A percentile compares a stretch with the other conserved stretches of the same genome.
These are phyloP conservation scores for Pangasius macronema DNA, from an alignment of 2,797 vertebrate species.

Conservation along the genomic window DNA sequence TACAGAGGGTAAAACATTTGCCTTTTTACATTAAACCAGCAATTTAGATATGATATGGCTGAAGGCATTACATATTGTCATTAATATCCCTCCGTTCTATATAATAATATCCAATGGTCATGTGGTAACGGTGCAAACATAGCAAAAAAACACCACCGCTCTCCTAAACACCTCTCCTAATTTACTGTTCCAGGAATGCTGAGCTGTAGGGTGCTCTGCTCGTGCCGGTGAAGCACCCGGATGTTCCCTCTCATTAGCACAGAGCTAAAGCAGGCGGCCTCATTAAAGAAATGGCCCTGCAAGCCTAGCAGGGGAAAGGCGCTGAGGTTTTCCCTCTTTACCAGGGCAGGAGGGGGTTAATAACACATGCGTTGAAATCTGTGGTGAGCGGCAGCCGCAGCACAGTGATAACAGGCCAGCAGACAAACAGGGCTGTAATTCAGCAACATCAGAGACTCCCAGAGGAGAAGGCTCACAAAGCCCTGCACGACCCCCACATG, in stretches of 20 bases:
- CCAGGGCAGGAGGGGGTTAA: slow-evolving; percentile 36
- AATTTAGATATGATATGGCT: slow-evolving; percentile 22
- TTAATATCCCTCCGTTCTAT: neutral
- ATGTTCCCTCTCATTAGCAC: slow-evolving; percentile 53
- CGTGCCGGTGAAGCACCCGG: slow-evolving; percentile 36
- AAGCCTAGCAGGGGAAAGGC: neutral
- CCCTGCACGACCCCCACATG: slow-evolving; percentile 47
- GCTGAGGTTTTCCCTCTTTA: slow-evolving; percentile 29
- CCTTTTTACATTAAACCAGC: slow-evolving; percentile 35
- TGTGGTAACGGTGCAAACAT: slow-evolving; percentile 28
- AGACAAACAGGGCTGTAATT: slow-evolving; percentile 51
- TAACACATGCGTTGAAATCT: slow-evolving; percentile 41
- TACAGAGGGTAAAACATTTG: slow-evolving; percentile 28
- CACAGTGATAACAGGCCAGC: slow-evolving; percentile 52
- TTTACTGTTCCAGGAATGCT: slow-evolving; percentile 47
- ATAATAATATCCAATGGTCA: too few species aligned
- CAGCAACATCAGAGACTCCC: slow-evolving; percentile 48
- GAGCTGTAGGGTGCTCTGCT: slow-evolving; percentile 24
- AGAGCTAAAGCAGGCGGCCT: slow-evolving; percentile 40
- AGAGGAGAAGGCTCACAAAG: slow-evolving; percentile 37
- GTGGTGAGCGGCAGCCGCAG: slow-evolving; percentile 25
- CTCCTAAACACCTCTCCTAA: slow-evolving; percentile 25
- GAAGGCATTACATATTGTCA: neutral
- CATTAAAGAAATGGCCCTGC: slow-evolving; percentile 28
- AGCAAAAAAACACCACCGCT: slow-evolving; percentile 20